Conservation (phyloP, 1,140 invertebrate species). For the Coelopa frigida region DNA sequence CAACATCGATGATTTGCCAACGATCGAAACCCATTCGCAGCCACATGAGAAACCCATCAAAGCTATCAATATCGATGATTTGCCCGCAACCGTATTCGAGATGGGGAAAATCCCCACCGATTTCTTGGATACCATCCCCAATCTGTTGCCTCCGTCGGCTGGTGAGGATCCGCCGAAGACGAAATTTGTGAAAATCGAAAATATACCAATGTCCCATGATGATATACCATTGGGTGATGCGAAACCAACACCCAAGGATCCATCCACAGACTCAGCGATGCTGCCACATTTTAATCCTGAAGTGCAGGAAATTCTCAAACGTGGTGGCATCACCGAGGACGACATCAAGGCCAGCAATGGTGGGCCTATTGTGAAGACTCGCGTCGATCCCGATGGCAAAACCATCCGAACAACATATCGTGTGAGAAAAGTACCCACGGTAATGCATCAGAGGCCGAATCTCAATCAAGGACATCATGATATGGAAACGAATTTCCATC, state of each 20-base stretch:
- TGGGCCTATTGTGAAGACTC: conserved; percentile 12
- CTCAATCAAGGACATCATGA: neutral
- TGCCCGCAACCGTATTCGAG: conserved; percentile 7
- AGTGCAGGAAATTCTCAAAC: conserved; percentile 10
- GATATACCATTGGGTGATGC: too few species aligned
- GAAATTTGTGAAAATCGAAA: conserved; percentile 8
- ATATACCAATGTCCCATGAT: too few species aligned
- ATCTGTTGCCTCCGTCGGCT: too few species aligned
- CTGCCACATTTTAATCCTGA: conserved; percentile 9
- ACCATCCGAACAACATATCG: conserved; percentile 13
- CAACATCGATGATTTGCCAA: conserved; percentile 15
- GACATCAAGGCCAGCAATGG: conserved; percentile 14
- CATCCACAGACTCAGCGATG: neutral
- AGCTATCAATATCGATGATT: conserved; percentile 14
- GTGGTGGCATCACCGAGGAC: conserved; percentile 21
- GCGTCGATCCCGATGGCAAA: conserved; percentile 15
- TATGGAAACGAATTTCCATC: neutral
- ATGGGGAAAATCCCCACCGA: too few species aligned
- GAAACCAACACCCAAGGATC: too few species aligned
- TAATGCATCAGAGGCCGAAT: neutral
- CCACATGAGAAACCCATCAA: neutral
- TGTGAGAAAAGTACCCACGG: neutral
- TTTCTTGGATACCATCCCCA: too few species aligned
- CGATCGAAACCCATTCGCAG: too few species aligned
- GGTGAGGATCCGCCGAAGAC: too few species aligned